Evolutionary conservation across 1,140 invertebrate genomes (phyloP).

Genomic region (Drosophila funebris): DNA sequence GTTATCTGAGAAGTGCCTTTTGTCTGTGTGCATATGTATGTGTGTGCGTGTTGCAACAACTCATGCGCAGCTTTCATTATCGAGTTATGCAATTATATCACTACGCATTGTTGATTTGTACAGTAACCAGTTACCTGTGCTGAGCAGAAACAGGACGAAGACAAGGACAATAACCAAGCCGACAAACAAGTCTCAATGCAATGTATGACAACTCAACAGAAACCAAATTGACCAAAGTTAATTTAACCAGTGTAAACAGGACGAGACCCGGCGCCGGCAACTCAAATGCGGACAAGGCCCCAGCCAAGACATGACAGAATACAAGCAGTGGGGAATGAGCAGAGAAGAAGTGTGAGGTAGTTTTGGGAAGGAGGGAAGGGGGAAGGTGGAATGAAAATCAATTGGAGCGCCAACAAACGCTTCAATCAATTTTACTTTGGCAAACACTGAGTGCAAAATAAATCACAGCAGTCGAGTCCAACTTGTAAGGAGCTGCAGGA

Average conservation of each 20-base stretch:
- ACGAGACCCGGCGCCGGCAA: slow-evolving; percentile 37
- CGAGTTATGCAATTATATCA: slow-evolving; percentile 7
- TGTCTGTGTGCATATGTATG: too few relatives aligned
- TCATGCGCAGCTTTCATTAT: background rate
- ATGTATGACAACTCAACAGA: slow-evolving; percentile 55
- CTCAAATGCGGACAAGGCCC: slow-evolving; percentile 14
- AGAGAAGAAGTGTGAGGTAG: background rate
- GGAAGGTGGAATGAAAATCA: slow-evolving; percentile 59
- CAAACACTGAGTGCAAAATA: slow-evolving; percentile 82
- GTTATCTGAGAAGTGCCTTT: too few relatives aligned
- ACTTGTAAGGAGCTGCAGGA: slow-evolving; percentile 33
- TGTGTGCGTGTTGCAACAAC: too few relatives aligned
- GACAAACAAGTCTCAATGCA: slow-evolving; percentile 31
- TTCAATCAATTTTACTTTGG: slow-evolving; percentile 82
- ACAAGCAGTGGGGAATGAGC: background rate
- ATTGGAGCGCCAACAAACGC: slow-evolving; percentile 77
- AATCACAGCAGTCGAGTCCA: slow-evolving; percentile 67
- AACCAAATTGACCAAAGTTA: slow-evolving; percentile 81
- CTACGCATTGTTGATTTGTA: slow-evolving; percentile 14
- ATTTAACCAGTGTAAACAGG: slow-evolving; percentile 78
- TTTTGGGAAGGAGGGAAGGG: background rate
- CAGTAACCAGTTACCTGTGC: too few relatives aligned
- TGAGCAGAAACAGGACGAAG: background rate
- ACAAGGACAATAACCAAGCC: background rate
- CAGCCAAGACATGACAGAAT: slow-evolving; percentile 6